Evolutionary conservation across 2,797 vertebrate genomes (phyloP).

Genomic region (Phalloptychus januarius): DNA sequence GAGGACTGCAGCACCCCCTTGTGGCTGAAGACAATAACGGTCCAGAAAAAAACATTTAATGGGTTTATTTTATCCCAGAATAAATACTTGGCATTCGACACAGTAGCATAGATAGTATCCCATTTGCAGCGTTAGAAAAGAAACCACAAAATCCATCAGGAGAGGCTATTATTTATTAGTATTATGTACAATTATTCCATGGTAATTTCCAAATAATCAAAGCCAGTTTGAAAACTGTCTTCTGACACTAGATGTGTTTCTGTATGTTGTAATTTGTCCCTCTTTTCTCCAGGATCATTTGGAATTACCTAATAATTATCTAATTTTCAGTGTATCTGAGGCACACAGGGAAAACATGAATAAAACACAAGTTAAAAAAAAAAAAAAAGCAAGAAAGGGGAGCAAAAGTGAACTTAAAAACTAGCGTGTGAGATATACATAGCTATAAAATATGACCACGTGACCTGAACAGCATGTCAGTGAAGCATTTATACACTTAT

Average conservation of each 20-base stretch:
- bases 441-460: conserved; percentile 73
- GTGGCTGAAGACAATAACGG: conserved; percentile 28
- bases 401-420: conserved; percentile 53
- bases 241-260: conserved; percentile 66
- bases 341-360: conserved; percentile 83
- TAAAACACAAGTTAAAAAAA: conserved; percentile 74
- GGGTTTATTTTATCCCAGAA: not conserved
- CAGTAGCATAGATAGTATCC: not conserved
- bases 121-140: not conserved
- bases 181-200: conserved; percentile 80
- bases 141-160: conserved; percentile 62
- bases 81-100: not conserved
- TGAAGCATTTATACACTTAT: conserved; percentile 37
- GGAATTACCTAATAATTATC: conserved; percentile 61
- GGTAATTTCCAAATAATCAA: conserved; percentile 73
- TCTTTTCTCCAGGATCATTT: conserved; percentile 45
- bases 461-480: conserved; percentile 25
- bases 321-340: conserved; percentile 83
- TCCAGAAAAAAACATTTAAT: not conserved
- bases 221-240: conserved; percentile 74
- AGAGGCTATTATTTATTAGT: conserved; percentile 80
- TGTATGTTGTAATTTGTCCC: conserved; percentile 52
- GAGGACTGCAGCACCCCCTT: conserved; percentile 29
- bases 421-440: conserved; percentile 49
- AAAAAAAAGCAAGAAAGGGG: conserved; percentile 36